These are phyloP conservation scores for Homarus americanus DNA, from an alignment of 1,140 invertebrate genomes.

Conservation along the genomic window DNA sequence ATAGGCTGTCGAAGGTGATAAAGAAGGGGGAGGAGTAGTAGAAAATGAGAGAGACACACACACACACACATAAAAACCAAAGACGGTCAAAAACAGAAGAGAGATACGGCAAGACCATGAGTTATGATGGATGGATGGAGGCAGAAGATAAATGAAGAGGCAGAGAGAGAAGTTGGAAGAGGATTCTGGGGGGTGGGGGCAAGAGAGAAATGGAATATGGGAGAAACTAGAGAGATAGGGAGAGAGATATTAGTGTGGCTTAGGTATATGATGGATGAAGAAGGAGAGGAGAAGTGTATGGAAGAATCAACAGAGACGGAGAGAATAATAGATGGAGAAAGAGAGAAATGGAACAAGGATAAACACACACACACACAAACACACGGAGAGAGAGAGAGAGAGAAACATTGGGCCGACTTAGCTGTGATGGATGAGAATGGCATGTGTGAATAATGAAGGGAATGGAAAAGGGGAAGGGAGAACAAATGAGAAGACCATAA, in stretches of 20 bases:
- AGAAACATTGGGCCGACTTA: too few relatives aligned
- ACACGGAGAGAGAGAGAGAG: neutral
- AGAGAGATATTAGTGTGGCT: neutral
- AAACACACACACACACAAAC: too few relatives aligned
- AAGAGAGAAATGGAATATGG: constrained; percentile 9
- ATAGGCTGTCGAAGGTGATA: constrained; percentile 50
- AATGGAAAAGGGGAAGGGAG: neutral
- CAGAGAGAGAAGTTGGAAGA: constrained; percentile 1
- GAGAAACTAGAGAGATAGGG: neutral
- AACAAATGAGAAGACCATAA: neutral
- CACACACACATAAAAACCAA: neutral
- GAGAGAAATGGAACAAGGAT: neutral
- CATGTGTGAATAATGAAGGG: neutral
- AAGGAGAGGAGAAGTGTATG: neutral
- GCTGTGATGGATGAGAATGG: too few relatives aligned
- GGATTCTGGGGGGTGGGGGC: neutral
- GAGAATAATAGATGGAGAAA: too few relatives aligned
- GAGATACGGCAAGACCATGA: constrained; percentile 9
- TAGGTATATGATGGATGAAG: neutral
- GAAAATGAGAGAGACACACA: constrained; percentile 29
- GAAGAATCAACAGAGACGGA: neutral
- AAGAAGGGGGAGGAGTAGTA: constrained; percentile 38
- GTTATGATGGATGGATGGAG: constrained; percentile 42
- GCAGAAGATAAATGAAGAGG: constrained; percentile 30
- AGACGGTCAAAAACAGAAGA: neutral